Evolutionary conservation across 2,888 invertebrate genomes (phyloP).

Genomic region (Trissolcus brochymenae): DNA sequence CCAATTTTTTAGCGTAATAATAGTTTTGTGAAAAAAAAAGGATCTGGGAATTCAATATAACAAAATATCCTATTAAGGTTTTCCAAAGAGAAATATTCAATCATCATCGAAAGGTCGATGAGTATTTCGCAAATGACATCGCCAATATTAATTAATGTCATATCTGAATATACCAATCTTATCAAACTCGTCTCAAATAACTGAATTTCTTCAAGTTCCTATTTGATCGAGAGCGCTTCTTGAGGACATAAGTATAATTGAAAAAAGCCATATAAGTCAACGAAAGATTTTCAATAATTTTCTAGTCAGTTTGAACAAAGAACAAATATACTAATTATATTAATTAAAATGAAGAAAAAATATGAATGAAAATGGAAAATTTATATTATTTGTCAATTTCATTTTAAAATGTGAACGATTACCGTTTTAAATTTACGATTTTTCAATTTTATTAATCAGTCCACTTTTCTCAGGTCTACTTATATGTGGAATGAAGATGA

Average conservation of each 20-base stretch:
- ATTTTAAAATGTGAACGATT: too few species aligned
- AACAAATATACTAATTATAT: too few species aligned
- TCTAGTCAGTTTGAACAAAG: not conserved
- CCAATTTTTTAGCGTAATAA: too few species aligned
- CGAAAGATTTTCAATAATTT: not conserved
- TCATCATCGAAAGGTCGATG: conserved; percentile 20
- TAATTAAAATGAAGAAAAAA: too few species aligned
- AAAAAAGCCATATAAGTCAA: not conserved
- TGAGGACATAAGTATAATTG: conserved; percentile 1
- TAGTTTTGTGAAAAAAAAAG: too few species aligned
- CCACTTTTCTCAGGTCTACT: conserved; percentile 5
- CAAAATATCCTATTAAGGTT: too few species aligned
- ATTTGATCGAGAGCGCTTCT: not conserved
- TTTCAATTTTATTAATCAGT: not conserved
- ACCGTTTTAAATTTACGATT: too few species aligned
- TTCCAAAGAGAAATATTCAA: not conserved
- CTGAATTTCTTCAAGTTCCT: too few species aligned
- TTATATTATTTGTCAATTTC: too few species aligned
- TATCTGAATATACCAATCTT: conserved; percentile 15
- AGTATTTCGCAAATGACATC: conserved; percentile 16
- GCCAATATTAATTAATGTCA: conserved; percentile 34
- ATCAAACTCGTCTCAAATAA: conserved; percentile 2
- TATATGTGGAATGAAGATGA: not conserved
- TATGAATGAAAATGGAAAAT: too few species aligned
- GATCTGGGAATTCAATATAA: too few species aligned